Percentiles rank a stretch among this genome's conserved stretches.
Conservation (phyloP, 1,140 invertebrate genomes). For the Drosophila tani region DNA sequence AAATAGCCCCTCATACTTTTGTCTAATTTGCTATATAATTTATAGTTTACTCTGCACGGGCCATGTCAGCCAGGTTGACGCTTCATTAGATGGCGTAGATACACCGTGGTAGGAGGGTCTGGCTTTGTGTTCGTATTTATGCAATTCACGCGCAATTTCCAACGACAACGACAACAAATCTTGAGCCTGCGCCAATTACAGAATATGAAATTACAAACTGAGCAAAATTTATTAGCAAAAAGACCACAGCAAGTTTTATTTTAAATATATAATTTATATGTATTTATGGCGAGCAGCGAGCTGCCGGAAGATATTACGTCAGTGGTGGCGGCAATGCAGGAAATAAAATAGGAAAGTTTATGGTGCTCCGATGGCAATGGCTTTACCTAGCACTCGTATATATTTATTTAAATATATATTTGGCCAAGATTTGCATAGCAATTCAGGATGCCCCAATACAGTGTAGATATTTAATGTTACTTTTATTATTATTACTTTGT, state of each 20-base stretch:
- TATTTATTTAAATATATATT: constrained; percentile 7
- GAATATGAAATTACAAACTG: constrained; percentile 42
- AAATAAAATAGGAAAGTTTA: constrained; percentile 58
- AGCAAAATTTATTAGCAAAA: constrained; percentile 35
- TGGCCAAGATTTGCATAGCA: background rate
- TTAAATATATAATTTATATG: constrained; percentile 12
- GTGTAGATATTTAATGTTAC: too few relatives aligned
- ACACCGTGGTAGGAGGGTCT: background rate
- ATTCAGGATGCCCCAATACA: too few relatives aligned
- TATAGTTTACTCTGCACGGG: constrained; percentile 32
- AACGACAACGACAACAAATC: constrained; percentile 9
- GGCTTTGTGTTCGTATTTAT: constrained; percentile 8
- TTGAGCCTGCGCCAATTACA: constrained; percentile 43
- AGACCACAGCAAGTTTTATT: constrained; percentile 4
- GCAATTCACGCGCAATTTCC: constrained; percentile 32
- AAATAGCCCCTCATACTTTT: constrained; percentile 47
- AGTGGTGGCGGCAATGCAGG: background rate
- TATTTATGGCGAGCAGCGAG: constrained; percentile 6
- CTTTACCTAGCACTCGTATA: constrained; percentile 2
- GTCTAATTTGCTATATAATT: constrained; percentile 58
- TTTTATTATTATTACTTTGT: background rate
- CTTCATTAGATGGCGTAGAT: constrained; percentile 33
- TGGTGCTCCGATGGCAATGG: constrained; percentile 5
- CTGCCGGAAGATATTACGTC: constrained; percentile 14
- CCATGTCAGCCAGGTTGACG: constrained; percentile 30